Base-by-base conservation (phyloP, 2,113 vertebrate genomes). In the Cnemophilus loriae region DNA sequence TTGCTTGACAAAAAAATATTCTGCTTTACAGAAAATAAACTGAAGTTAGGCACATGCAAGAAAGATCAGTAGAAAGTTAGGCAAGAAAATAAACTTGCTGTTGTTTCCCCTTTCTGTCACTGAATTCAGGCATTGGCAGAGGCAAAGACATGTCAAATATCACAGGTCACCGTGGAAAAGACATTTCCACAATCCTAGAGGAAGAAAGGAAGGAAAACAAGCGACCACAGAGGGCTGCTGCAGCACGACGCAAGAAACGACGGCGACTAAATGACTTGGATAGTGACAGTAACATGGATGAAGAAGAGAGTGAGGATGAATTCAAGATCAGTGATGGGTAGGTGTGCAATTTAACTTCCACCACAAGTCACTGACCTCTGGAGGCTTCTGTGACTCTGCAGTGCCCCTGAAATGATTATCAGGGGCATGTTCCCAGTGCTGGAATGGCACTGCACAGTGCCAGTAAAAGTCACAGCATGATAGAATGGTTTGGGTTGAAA, bases 271-370 rank as follows among this genome's bases (percentile, higher is more conserved):
- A 99, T 4, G 99, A 99, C 95, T 96, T 99, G 88, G 99, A 99
- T 87, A 99, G 99, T 12, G 99, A 99, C 95, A 99, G 99, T 96
- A 99, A 99, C 3, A 96, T 98, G 44, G 99, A 99, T 13, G 99
- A 99, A 69, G 99, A 99, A 9, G 99, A 99, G 97, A 99, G 99
- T 3, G 99, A 99, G 87, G 99, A 99, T 14, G 99, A 99, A 68
- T 99, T 99, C 96, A 98, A 98, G 97, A 98, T 99, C 94, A 99
- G 99, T 39, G 99, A 99, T 55, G 99, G 99, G 99, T 99, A 65
- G 33, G 97, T 97, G 55, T 53, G 47, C 47, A 49, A 2, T 57
- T 68, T 64, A 68, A 32, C 22, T 63, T 55, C 37, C 11, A 21
- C 28, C 60, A 6, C 14, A 7, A 44, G 33, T 65, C n/a, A 27